Evolutionary conservation across 30 jellyfish, hydroid and myxozoan species (phyloP).

Genomic region (Chrysaora quinquecirrha): DNA sequence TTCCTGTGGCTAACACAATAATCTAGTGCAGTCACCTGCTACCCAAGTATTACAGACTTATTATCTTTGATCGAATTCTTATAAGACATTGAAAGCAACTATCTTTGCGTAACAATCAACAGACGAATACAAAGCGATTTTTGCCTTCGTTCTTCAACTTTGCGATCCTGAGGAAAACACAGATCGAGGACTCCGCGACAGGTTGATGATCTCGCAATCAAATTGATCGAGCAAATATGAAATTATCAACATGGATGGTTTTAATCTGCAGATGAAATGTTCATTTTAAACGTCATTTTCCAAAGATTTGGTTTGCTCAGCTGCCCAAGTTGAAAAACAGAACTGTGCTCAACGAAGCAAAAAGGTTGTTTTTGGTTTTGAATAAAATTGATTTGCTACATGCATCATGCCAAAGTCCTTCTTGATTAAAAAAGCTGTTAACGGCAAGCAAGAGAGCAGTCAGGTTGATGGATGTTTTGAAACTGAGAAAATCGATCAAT

Average conservation of each 20-base stretch:
- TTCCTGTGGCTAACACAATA: constrained; percentile 83
- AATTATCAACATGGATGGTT: not conserved
- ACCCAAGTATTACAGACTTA: constrained; percentile 65
- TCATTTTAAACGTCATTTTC: not conserved
- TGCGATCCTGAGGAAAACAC: too few relatives aligned
- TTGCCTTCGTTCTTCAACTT: not conserved
- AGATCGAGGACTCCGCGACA: too few relatives aligned
- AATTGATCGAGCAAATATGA: not conserved
- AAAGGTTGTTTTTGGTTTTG: constrained; percentile 2
- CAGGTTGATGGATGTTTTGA: not conserved
- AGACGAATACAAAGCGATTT: not conserved
- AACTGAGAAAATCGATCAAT: not conserved
- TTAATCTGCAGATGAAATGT: not conserved
- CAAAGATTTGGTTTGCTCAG: not conserved
- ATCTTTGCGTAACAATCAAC: constrained; percentile 3
- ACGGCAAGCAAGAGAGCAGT: constrained; percentile 75
- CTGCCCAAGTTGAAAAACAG: not conserved
- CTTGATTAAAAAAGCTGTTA: constrained; percentile 58
- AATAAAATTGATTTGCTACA: not conserved
- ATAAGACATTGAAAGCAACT: not conserved
- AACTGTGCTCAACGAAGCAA: constrained; percentile 58
- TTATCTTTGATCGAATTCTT: constrained; percentile 5
- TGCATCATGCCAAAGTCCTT: constrained; percentile 72
- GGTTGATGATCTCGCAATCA: not conserved
- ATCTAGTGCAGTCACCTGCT: constrained; percentile 87